Base-by-base conservation (phyloP, 2,888 invertebrate species). In the Camptogramma bilineatum region DNA sequence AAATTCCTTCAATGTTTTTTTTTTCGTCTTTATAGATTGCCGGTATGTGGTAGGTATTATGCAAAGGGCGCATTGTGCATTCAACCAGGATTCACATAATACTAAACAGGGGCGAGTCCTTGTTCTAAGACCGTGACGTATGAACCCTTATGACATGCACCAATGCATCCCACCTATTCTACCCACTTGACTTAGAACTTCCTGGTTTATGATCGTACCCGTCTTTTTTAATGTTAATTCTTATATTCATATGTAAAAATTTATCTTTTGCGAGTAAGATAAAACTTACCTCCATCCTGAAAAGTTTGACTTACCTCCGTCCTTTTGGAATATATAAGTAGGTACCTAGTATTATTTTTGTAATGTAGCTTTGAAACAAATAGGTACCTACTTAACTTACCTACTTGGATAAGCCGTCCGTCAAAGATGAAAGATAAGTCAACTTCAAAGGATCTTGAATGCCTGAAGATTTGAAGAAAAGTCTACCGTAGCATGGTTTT, bases 91-190 rank as follows among this genome's bases (percentile, higher is more conserved):
- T 42, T 28, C 39, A 17, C 31, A 18, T 52, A 13, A 24, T 34
- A 17, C 13, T 3, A 2, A 28, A 42, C 47, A 50, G 51, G 48
- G 52, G 60, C 47, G 39, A 39, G 52, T 60, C 17, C 34, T 56
- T 60, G 44, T 39, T 51, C 62, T 47, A 51, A 16, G 50, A 61
- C 53, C 65, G 65, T 66, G 57, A 66, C 65, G 62, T 54, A 48
- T 66, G 65, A 58, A 62, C 65, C 57, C 57, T 46, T 24, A 51
- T 58, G 28, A 44, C 10, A 66, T 62, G 65, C 65, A 62, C 51
- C 62, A 62, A 66, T 62, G 58, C 18, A 24, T 54, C 50, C 39
- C 19, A 56, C 42, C 47, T 52, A 60, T 56, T 31, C 10, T 39
- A 16, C 24, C 28, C 42, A 47, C 47, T n/a, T 46, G 16, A 3